Evolutionary conservation across 1,140 invertebrate species (phyloP).

Genomic region (Phocides pigmalion): DNA sequence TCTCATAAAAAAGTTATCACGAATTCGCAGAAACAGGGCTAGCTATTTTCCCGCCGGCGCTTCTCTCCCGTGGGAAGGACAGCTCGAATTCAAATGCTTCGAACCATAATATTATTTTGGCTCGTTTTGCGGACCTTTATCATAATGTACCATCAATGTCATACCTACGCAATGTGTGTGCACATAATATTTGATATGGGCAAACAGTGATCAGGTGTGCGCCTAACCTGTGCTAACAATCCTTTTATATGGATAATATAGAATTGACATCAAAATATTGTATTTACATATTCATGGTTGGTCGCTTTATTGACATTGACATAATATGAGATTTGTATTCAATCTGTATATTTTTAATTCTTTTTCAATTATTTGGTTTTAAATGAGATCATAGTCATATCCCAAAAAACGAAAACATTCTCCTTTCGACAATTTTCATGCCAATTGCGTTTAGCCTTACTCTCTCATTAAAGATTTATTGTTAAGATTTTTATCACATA

Average conservation of each 20-base stretch:
- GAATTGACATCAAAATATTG: constrained; percentile 14
- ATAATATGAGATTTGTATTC: background rate
- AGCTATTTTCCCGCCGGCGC: constrained; percentile 69
- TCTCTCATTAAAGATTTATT: no score
- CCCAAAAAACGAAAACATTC: background rate
- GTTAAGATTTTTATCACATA: no score
- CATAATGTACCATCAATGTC: constrained; percentile 6
- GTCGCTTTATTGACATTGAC: background rate
- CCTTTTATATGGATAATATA: constrained; percentile 2
- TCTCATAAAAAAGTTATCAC: constrained; percentile 78
- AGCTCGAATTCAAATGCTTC: constrained; percentile 55
- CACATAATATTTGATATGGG: constrained; percentile 5
- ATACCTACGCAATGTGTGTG: constrained; percentile 12
- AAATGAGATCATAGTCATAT: no score
- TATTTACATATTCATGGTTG: background rate
- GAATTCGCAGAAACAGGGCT: constrained; percentile 68
- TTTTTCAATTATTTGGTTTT: no score
- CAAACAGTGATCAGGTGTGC: constrained; percentile 21
- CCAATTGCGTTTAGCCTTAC: no score
- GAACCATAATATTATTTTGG: constrained; percentile 47
- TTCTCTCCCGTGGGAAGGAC: constrained; percentile 58
- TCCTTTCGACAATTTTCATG: no score
- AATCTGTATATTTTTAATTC: no score
- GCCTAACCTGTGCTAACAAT: constrained; percentile 8
- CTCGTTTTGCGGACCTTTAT: constrained; percentile 20